Percentiles rank a stretch among this genome's conserved stretches.
Conservation (phyloP, 2,113 vertebrate species). For the Diadophis punctatus region DNA sequence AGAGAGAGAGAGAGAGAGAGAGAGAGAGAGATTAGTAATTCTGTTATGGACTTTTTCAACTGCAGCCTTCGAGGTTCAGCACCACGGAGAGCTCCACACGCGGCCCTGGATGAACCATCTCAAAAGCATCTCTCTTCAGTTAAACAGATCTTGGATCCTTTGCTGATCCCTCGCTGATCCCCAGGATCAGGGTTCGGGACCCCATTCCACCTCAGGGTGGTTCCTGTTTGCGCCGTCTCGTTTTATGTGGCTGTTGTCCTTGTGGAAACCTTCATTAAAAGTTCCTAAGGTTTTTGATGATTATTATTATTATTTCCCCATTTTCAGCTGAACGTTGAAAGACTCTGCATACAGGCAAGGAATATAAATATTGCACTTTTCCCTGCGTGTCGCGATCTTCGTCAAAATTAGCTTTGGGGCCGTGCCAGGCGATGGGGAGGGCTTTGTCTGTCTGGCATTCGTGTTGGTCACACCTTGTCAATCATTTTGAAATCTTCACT, state of each 20-base stretch:
- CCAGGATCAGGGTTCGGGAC: background rate
- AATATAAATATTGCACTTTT: background rate
- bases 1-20: too few relatives aligned
- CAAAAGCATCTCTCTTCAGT: background rate
- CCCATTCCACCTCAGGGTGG: background rate
- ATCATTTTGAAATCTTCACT: background rate
- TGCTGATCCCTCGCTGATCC: background rate
- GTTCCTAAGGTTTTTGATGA: background rate
- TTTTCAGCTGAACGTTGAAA: background rate
- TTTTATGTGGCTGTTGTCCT: background rate
- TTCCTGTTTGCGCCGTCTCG: background rate
- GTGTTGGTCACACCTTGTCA: background rate
- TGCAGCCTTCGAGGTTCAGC: background rate
- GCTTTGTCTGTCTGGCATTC: background rate
- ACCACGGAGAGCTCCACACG: background rate
- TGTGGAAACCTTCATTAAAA: background rate
- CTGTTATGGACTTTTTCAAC: too few relatives aligned
- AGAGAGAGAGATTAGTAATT: too few relatives aligned
- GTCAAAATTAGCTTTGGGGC: background rate
- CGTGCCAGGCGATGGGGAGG: background rate
- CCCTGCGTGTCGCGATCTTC: background rate
- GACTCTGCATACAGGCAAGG: background rate
- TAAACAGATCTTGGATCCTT: background rate
- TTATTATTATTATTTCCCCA: background rate
- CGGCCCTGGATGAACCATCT: background rate